Evolutionary conservation across 2,888 invertebrate species (phyloP), one percentile per base, ranked within the genome.

Genomic region (Fragum sueziense): DNA sequence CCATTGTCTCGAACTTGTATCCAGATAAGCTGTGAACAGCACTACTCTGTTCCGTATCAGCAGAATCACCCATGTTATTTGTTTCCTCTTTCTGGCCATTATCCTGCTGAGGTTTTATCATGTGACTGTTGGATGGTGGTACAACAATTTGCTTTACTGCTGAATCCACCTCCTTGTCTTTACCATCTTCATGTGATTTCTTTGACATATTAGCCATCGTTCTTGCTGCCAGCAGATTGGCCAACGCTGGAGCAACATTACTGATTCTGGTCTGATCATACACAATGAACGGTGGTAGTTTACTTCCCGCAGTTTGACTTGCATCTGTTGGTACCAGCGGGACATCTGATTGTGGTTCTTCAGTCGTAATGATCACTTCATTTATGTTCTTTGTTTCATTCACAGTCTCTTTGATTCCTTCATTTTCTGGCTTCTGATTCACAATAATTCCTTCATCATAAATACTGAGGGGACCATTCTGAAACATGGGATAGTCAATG

Each of bases 401-500:
- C 29, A 2, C 11, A 34, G 25, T 33, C 17, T 67, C 37, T 59
- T 78, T 62, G 9, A 27, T 61, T 29, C 70, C 78, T 65, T 68
- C 69, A 54, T 47, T 11, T 3, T 70, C 79, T 22, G 59, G 27
- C 17, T 47, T 47, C 3, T 2, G 4, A n/a, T 65, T 71, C 25
- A 33, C 27, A 52, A 74, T 51, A 41, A 37, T 59, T 47, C 76
- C 76, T 70, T 88, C 89, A 76, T 92, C 91, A 81, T 91, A 91
- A 54, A 92, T 86, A 80, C 92, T 92, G 4, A 92, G 76, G 2
- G 92, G 92, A 0, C 92, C 92, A 87, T 91, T 92, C 76, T 91
- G 90, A 86, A 92, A 92, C 87, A 91, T 92, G 0, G 93, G 93
- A 76, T 93, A 93, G 76, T 91, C 89, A 6, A 93, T 88, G 52